Evolutionary conservation across 2,797 vertebrate genomes (phyloP).

Genomic region (Neoniphon sammara): DNA sequence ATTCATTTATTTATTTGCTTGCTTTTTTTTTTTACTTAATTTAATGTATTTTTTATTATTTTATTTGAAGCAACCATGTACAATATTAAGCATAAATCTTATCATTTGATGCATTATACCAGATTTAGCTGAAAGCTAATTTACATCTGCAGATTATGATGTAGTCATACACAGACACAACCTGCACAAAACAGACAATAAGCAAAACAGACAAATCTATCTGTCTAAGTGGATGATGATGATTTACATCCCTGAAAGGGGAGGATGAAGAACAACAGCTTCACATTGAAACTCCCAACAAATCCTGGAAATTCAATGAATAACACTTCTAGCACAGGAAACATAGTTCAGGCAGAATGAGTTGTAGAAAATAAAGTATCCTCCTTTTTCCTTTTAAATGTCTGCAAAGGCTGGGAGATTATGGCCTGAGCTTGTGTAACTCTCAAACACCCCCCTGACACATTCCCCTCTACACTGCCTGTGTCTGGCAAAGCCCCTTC

Average conservation of each 20-base stretch:
- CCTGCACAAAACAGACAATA: no score
- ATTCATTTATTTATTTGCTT: no score
- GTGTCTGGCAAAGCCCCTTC: not conserved
- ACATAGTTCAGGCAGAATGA: conserved; percentile 30
- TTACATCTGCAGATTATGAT: no score
- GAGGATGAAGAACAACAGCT: conserved; percentile 51
- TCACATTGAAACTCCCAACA: conserved; percentile 67
- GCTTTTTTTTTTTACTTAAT: no score
- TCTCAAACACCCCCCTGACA: conserved; percentile 19
- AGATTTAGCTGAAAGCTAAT: no score
- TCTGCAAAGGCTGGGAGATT: conserved; percentile 8
- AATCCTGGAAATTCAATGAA: conserved; percentile 67
- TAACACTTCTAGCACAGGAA: conserved; percentile 54
- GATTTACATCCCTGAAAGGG: conserved; percentile 37
- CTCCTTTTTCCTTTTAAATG: conserved; percentile 24
- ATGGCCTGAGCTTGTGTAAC: conserved; percentile 20
- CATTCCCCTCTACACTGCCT: not conserved
- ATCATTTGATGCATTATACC: no score
- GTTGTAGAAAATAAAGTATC: not conserved
- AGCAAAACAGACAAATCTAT: no score
- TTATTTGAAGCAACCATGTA: no score
- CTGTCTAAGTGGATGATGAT: conserved; percentile 2
- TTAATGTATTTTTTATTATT: no score
- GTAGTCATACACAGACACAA: no score
- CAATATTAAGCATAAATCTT: no score